Evolutionary conservation across 2,113 vertebrate genomes (phyloP).

Genomic region (Alexandromys fortis): DNA sequence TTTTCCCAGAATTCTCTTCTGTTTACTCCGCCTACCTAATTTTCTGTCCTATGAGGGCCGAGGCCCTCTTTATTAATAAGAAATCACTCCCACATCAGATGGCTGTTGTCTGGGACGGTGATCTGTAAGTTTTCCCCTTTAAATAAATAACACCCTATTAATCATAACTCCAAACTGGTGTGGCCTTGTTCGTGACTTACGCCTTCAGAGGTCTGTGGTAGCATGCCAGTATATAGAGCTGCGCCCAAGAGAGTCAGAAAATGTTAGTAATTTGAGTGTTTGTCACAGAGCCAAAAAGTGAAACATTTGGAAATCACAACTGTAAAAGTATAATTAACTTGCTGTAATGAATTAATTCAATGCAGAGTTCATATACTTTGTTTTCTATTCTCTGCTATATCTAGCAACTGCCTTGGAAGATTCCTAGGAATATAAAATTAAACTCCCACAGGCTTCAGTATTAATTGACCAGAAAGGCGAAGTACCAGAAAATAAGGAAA

Average conservation of each 20-base stretch:
- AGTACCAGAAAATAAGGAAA: background rate
- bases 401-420: background rate
- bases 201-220: background rate
- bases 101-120: too few relatives aligned
- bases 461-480: background rate
- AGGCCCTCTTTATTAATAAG: too few relatives aligned
- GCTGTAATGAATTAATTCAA: background rate
- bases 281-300: background rate
- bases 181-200: too few relatives aligned
- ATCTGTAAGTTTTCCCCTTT: too few relatives aligned
- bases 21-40: too few relatives aligned
- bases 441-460: background rate
- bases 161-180: too few relatives aligned
- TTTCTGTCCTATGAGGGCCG: too few relatives aligned
- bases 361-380: background rate
- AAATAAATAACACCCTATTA: too few relatives aligned
- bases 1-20: too few relatives aligned
- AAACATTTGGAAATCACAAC: background rate
- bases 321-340: background rate
- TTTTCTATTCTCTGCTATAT: background rate
- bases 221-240: background rate
- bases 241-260: background rate
- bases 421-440: background rate
- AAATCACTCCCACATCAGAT: too few relatives aligned
- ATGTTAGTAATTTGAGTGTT: background rate